These are phyloP conservation scores for Calameuta pallipes DNA, from an alignment of 2,888 invertebrate species.

Conservation along the genomic window DNA sequence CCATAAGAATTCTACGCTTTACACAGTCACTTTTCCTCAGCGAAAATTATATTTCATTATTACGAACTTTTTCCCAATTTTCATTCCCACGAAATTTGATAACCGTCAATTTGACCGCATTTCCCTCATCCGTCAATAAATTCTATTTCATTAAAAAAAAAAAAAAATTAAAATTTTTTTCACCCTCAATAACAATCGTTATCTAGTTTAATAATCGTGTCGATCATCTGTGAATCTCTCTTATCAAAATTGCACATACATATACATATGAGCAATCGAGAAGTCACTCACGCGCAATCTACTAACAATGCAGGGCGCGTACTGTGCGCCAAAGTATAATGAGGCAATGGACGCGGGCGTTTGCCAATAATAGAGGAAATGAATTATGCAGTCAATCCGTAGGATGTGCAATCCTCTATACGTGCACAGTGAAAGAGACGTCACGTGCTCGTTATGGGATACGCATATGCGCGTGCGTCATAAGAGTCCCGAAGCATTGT, in stretches of 20 bases:
- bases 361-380: slow-evolving; percentile 42
- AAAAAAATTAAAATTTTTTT: not conserved
- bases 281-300: not conserved
- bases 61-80: not conserved
- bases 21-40: not conserved
- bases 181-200: not conserved
- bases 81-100: not conserved
- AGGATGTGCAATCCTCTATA: slow-evolving; percentile 39
- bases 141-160: not conserved
- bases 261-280: not conserved
- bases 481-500: not conserved
- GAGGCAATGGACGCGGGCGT: slow-evolving; percentile 38
- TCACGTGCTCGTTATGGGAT: not conserved
- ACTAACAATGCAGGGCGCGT: slow-evolving; percentile 26
- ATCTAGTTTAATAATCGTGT: not conserved
- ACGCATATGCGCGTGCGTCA: slow-evolving; percentile 3
- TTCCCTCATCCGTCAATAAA: not conserved
- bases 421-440: slow-evolving; percentile 19
- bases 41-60: not conserved
- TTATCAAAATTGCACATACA: not conserved
- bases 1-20: not conserved
- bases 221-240: not conserved
- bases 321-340: slow-evolving; percentile 31
- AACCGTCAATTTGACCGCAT: not conserved
- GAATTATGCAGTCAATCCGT: slow-evolving; percentile 46